A percentile compares a stretch with the other conserved stretches of the same genome.
phyloP scores from a whole-genome alignment of 2,888 invertebrate species.

The Anagyrus pseudococci region DNA sequence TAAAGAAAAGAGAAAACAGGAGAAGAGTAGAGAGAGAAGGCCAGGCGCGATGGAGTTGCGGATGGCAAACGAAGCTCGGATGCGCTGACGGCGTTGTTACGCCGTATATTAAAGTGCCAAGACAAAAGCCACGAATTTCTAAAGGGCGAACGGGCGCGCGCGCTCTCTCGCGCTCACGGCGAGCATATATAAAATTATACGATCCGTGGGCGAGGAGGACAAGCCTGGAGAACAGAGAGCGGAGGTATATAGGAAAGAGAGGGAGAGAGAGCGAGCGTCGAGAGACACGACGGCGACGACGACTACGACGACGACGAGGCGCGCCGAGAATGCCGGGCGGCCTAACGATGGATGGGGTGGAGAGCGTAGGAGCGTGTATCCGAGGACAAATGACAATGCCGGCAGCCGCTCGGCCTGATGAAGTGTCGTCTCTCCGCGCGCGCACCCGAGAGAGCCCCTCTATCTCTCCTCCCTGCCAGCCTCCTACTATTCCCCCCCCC shows the following conservation, averaged over 20 bases:
- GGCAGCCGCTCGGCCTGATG: constrained; percentile 54
- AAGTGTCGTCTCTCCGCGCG: constrained; percentile 54
- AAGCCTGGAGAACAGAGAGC: constrained; percentile 15
- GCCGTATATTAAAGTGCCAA: constrained; percentile 27
- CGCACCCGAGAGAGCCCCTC: constrained; percentile 25
- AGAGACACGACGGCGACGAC: no score
- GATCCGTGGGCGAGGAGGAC: constrained; percentile 31
- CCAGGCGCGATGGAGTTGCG: background rate
- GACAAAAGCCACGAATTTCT: constrained; percentile 56
- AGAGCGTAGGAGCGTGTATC: constrained; percentile 48
- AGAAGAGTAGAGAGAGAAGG: constrained; percentile 2
- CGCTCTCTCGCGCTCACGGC: constrained; percentile 40
- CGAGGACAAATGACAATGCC: constrained; percentile 56
- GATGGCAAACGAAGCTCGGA: background rate
- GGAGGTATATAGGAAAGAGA: constrained; percentile 27
- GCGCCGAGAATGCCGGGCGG: constrained; percentile 41
- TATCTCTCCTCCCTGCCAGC: constrained; percentile 17
- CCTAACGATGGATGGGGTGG: constrained; percentile 49
- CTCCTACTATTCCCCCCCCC: constrained; percentile 31
- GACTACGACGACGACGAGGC: constrained; percentile 1
- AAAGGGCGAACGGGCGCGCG: no score
- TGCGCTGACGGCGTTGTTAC: constrained; percentile 7
- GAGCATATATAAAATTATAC: constrained; percentile 41
- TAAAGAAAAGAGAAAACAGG: background rate
- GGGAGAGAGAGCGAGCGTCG: no score